Evolutionary conservation across 2,113 vertebrate species (phyloP).

Genomic region (Gyps fulvus): DNA sequence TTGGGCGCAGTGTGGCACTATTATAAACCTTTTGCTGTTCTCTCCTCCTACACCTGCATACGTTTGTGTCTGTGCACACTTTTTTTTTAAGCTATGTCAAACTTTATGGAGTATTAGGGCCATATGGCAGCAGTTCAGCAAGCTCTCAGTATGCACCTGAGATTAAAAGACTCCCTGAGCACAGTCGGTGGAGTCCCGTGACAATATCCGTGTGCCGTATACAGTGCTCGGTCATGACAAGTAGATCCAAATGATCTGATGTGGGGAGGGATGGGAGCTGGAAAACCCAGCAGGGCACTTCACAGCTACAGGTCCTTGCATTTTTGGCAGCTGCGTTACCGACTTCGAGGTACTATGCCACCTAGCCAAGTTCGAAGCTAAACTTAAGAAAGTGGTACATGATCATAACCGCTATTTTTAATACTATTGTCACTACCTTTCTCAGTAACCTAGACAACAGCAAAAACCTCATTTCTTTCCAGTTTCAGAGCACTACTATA

Average conservation of each 20-base stretch:
- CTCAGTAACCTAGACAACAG: constrained; percentile 58
- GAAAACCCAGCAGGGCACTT: background rate
- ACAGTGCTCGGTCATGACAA: background rate
- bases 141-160: background rate
- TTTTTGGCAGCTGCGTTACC: background rate
- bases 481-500: background rate
- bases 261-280: background rate
- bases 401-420: constrained; percentile 17
- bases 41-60: background rate
- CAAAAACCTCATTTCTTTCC: constrained; percentile 4
- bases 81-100: constrained; percentile 34
- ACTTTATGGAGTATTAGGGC: background rate
- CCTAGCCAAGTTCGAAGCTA: background rate
- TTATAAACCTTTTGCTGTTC: background rate
- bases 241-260: background rate
- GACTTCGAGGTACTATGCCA: background rate
- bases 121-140: constrained; percentile 21
- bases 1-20: background rate
- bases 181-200: background rate
- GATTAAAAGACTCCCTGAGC: background rate
- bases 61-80: background rate
- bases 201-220: background rate
- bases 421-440: constrained; percentile 5
- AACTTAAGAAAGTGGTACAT: background rate
- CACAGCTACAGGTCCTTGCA: background rate